Evolutionary conservation across 2,113 vertebrate genomes (phyloP), one percentile per base, ranked within the genome.

Genomic region (Zeus faber): DNA sequence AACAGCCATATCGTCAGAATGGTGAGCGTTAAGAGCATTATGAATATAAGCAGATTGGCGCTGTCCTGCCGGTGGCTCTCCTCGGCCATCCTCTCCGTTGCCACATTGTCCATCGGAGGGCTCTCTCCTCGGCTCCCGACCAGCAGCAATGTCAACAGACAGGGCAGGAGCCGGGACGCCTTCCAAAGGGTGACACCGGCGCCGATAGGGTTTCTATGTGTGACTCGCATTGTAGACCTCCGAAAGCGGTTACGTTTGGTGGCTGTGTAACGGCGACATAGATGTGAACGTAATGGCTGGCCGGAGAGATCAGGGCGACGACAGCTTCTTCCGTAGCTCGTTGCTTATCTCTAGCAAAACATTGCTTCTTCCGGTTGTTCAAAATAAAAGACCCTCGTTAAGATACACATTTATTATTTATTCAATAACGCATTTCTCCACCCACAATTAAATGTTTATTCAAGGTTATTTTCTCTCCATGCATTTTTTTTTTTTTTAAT

Each of bases 11-110:
- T 93, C 0, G 88, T 91, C 50, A 93, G 79, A 55, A 93, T 92
- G 58, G 91, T 92, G 78, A 91, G 89, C 2, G 92, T 93, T 49
- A 94, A 60, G 14, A 94, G 88, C 79, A 90, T 82, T 56, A 90
- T 93, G 80, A 92, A 94, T 67, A 94, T 90, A 43, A 95, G 90
- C 20, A 95, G 89, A 16, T 93, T 90, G 66, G 90, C 91, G 64
- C 93, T 95, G 86, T 94, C 94, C 77, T 93, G 92, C 43, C 92
- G 87, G 85, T 95, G 94, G 83, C 90, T 93, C 35, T 90, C 92
- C 67, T 95, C 92, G 0, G 91, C 93, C 70, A 91, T 85, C 81
- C 91, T 89, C 81, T 95, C 92, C 0, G 90, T 90, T 10, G 85
- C 85, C 44, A 86, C 87, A 62, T 91, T 91, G 50, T 94, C 90